Evolutionary conservation across 2,113 vertebrate species (phyloP).

Genomic region (Lophura nycthemera): DNA sequence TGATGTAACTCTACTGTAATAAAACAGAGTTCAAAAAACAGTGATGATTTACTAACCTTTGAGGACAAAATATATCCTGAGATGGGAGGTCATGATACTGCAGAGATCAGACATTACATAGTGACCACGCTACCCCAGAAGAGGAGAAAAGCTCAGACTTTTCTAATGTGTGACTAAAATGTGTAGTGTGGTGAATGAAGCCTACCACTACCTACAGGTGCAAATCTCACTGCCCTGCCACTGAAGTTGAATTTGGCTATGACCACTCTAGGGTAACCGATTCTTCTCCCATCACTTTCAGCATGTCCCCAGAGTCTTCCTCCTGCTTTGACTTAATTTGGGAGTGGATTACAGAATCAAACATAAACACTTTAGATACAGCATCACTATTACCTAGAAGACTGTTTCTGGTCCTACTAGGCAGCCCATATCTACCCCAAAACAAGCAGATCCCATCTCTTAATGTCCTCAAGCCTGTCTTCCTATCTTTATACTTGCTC

Average conservation of each 20-base stretch:
- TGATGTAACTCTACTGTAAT: slow-evolving; percentile 49
- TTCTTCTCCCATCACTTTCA: neutral
- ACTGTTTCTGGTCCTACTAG: neutral
- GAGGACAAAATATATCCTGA: neutral
- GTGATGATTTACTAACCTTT: neutral
- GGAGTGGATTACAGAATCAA: neutral
- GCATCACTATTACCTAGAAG: neutral
- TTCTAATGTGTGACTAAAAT: fast-evolving
- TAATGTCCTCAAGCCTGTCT: neutral
- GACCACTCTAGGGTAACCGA: neutral
- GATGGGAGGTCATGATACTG: neutral
- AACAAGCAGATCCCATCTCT: neutral
- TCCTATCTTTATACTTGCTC: neutral
- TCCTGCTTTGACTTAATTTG: neutral
- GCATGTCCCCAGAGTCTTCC: neutral
- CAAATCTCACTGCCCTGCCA: neutral
- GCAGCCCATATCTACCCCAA: neutral
- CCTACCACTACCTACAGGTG: neutral
- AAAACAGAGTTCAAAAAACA: neutral
- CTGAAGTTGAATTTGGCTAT: neutral
- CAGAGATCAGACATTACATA: neutral
- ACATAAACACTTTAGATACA: neutral
- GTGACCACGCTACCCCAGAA: neutral
- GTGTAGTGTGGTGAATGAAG: fast-evolving
- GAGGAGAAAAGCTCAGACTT: neutral